Evolutionary conservation across 1,140 invertebrate species (phyloP).

Genomic region (Hydropsyche tenuis): DNA sequence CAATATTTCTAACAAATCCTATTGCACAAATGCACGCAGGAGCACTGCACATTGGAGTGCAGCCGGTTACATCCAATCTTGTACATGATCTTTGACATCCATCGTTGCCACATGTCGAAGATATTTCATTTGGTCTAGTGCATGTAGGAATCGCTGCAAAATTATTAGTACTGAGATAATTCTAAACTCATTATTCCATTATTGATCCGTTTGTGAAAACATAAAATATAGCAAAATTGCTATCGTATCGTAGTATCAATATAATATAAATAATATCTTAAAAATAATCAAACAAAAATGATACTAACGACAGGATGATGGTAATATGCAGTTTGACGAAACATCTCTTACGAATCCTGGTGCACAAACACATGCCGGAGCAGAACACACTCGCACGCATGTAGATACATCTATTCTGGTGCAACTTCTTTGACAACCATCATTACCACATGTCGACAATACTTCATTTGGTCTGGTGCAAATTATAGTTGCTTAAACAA

Average conservation of each 20-base stretch:
- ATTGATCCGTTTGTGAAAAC: no score
- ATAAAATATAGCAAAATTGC: no score
- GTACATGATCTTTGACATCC: not conserved
- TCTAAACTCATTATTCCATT: no score
- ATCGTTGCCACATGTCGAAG: not conserved
- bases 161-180: no score
- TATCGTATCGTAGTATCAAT: no score
- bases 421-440: conserved; percentile 34
- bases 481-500: not conserved
- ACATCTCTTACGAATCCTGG: conserved; percentile 28
- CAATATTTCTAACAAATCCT: not conserved
- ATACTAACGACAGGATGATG: conserved; percentile 6
- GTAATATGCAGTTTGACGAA: conserved; percentile 14
- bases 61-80: not conserved
- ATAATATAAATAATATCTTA: no score
- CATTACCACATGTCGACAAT: conserved; percentile 28
- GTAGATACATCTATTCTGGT: not conserved
- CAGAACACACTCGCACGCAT: not conserved
- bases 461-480: conserved; percentile 10
- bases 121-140: not conserved
- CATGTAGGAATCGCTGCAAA: not conserved
- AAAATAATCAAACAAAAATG: no score
- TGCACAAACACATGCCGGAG: conserved; percentile 28
- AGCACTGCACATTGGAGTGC: not conserved
- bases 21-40: not conserved